A percentile compares a stretch with the other conserved stretches of the same genome.
These are phyloP conservation scores for Polyommatus icarus DNA, from an alignment of 2,888 invertebrate genomes.

Conservation along the genomic window DNA sequence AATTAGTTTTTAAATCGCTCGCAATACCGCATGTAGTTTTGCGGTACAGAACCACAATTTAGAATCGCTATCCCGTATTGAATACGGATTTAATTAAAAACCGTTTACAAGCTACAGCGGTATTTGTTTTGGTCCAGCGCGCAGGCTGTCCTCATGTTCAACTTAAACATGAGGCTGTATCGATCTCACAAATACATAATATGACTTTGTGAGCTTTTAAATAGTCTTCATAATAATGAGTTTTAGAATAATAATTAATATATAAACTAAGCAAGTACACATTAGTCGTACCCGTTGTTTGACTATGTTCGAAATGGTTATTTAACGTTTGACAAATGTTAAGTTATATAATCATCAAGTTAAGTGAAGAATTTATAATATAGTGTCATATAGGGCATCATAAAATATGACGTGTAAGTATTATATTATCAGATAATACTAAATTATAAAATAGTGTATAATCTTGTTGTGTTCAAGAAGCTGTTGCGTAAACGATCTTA, in stretches of 20 bases:
- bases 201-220: background rate
- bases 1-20: background rate
- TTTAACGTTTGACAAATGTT: no score
- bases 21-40: constrained; percentile 6
- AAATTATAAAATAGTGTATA: no score
- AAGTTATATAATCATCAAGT: no score
- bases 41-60: background rate
- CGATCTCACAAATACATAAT: background rate
- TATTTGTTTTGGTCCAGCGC: constrained; percentile 13
- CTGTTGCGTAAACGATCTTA: background rate
- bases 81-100: constrained; percentile 19
- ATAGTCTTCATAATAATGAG: background rate
- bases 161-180: background rate
- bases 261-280: no score
- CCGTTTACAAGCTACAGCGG: background rate
- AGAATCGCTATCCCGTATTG: background rate
- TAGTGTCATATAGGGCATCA: no score
- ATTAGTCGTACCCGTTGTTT: no score
- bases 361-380: no score
- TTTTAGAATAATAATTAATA: no score
- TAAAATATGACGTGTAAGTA: no score
- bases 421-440: no score
- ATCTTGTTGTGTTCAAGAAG: background rate
- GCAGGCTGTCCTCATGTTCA: background rate
- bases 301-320: no score